phyloP scores from a whole-genome alignment of 2,888 invertebrate genomes.

The Kryphioiulus occultus region DNA sequence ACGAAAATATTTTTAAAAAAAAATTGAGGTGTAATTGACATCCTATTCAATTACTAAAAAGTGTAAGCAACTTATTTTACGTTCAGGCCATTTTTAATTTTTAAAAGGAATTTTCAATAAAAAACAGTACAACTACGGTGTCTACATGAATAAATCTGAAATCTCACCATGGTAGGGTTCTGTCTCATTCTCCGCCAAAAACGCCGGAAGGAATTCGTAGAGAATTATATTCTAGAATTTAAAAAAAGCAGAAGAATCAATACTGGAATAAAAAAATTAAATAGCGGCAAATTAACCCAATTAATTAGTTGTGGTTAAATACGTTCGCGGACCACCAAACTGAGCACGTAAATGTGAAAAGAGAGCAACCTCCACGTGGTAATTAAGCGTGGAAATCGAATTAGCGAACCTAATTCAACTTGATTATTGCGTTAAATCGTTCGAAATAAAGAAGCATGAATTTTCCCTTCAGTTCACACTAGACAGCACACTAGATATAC shows the following conservation, averaged over 20 bases:
- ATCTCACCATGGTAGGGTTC: slow-evolving; percentile 45
- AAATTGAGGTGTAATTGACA: not conserved
- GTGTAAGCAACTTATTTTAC: not conserved
- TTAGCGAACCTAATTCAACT: not conserved
- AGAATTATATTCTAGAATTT: slow-evolving; percentile 83
- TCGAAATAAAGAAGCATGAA: not conserved
- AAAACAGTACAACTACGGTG: slow-evolving; percentile 20
- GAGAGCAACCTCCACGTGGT: not conserved
- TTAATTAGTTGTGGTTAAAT: slow-evolving; percentile 13
- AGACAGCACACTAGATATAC: too few species aligned
- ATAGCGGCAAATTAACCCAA: slow-evolving; percentile 33
- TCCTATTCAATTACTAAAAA: not conserved
- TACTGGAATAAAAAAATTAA: not conserved
- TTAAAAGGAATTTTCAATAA: not conserved
- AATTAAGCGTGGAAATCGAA: not conserved
- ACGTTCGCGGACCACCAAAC: not conserved
- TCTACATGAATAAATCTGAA: slow-evolving; percentile 33
- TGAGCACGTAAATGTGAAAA: not conserved
- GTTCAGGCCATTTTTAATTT: not conserved
- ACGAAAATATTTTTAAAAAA: too few species aligned
- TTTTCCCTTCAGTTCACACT: too few species aligned
- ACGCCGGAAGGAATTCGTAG: slow-evolving; percentile 95
- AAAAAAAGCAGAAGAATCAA: not conserved
- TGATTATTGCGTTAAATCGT: not conserved
- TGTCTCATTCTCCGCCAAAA: slow-evolving; percentile 71